phyloP scores from a whole-genome alignment of 2,888 invertebrate genomes.

The Girardia tigrina region DNA sequence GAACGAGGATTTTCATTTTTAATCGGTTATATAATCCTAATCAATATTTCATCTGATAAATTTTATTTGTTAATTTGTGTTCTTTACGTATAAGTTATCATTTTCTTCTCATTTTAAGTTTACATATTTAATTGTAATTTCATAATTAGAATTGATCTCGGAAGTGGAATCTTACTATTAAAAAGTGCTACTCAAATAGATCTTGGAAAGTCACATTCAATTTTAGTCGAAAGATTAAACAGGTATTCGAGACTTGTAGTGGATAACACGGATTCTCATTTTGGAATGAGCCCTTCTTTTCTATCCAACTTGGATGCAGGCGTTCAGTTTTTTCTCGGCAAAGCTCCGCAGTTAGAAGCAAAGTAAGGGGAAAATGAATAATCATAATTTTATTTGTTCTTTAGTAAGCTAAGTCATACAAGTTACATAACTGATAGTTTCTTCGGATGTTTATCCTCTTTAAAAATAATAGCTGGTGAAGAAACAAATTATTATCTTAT shows the following conservation, averaged over 20 bases:
- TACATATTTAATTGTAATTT: no score
- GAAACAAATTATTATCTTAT: background rate
- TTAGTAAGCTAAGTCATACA: background rate
- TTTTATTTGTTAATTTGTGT: no score
- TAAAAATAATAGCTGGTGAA: background rate
- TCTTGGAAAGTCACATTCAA: background rate
- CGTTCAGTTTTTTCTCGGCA: background rate
- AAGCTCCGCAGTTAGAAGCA: background rate
- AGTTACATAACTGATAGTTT: background rate
- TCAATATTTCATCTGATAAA: no score
- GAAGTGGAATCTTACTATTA: background rate
- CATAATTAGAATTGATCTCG: background rate
- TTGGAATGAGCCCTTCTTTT: background rate
- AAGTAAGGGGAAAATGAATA: background rate
- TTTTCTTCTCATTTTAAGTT: no score
- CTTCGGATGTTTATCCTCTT: background rate
- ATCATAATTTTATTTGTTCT: background rate
- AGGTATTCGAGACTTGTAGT: background rate
- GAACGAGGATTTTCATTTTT: no score
- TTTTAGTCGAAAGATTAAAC: conserved; percentile 3
- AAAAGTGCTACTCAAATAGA: background rate
- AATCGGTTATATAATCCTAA: no score
- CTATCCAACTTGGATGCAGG: background rate
- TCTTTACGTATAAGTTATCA: no score
- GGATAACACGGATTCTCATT: background rate